Conservation (phyloP, 1,140 invertebrate species). For the Leptopilina clavipes region DNA sequence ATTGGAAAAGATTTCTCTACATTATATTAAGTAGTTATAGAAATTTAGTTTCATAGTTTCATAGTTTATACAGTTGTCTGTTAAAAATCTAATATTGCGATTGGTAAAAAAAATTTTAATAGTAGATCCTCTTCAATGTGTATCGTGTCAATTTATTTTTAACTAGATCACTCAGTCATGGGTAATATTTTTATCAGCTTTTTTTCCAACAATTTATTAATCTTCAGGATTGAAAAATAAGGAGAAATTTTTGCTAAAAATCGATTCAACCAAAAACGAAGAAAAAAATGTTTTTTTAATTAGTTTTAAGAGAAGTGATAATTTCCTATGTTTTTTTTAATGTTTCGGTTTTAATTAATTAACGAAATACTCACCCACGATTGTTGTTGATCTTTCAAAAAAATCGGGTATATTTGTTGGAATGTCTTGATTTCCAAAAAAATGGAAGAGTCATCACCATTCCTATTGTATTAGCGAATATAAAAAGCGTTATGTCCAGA, state of each 20-base stretch:
- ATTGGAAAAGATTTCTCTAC: conserved; percentile 58
- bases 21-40: conserved; percentile 60
- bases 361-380: background rate
- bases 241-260: no score
- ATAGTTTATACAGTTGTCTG: conserved; percentile 20
- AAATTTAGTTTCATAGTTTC: conserved; percentile 68
- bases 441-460: background rate
- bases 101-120: conserved; percentile 45
- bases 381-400: background rate
- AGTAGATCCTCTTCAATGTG: conserved; percentile 44
- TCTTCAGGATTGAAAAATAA: no score
- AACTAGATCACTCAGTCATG: conserved; percentile 32
- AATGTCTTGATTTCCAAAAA: conserved; percentile 8
- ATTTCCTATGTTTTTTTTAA: no score
- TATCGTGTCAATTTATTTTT: conserved; percentile 44
- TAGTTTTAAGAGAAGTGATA: no score
- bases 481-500: conserved; percentile 24
- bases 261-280: no score
- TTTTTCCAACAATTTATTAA: no score
- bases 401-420: background rate
- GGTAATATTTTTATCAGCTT: background rate
- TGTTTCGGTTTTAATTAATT: no score
- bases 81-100: conserved; percentile 16
- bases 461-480: conserved; percentile 10
- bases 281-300: no score